Evolutionary conservation across 2,797 vertebrate species (phyloP), one percentile per base, ranked within the genome.

Genomic region (Rhodeus uyekii): DNA sequence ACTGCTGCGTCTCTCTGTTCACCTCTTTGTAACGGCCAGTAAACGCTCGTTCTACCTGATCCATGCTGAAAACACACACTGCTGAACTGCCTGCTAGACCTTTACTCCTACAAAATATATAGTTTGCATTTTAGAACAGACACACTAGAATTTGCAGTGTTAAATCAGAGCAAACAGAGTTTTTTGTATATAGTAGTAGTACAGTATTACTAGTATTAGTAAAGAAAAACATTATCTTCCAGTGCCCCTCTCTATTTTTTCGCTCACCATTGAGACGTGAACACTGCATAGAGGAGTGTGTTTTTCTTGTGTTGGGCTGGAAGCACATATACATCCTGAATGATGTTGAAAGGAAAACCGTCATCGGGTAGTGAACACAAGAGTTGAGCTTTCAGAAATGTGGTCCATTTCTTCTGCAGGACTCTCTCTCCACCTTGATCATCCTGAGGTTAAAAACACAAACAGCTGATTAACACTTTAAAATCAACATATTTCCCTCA

Each of bases 341-440:
- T 96, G 77, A 98, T 95, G 55, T 99, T 99, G 91, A 99, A 99
- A 7, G 98, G 97, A 89, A 99, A 99, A 48, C 97, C 96, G 0
- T 98, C 98, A 2, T 96, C 96, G 0, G 96, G 96, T 85, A 96
- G 90, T 0, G 96, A 95, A 88, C 98, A 99, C 73, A 98, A 89
- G 75, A 99, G 95, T 86, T 98, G 97, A 1, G 98, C 97, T 89
- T 99, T 99, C 80, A 99, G 93, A 90, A 99, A 99, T 5, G 97
- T 98, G 0, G 98, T 99, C 97, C 97, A 99, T 38, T 97, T 97
- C 91, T 97, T 97, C 94, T 99, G 98, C 86, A 99, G 91, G 22
- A 99, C 97, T 0, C 98, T 95, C 89, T 98, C 97, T 0, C 98
- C 98, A 0, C 98, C 98, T 78, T 96, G 88, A 78, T 99, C 98